Evolutionary conservation across 2,797 vertebrate species (phyloP).

Genomic region (Chaetophractus vellerosus): DNA sequence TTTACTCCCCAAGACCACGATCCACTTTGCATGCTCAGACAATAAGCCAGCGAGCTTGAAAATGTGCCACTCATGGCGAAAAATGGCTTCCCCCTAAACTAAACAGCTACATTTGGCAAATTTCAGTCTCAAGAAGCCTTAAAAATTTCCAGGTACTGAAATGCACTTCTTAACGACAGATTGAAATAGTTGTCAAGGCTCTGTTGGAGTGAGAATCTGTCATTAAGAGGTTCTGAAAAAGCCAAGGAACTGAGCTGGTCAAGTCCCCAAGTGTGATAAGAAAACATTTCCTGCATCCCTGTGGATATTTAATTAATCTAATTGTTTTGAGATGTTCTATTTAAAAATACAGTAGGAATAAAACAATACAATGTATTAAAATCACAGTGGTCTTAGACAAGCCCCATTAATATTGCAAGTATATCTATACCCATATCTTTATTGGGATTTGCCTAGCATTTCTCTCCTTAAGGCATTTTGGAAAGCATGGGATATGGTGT

Average conservation of each 20-base stretch:
- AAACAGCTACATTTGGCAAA: slow-evolving; percentile 71
- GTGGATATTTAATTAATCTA: slow-evolving; percentile 87
- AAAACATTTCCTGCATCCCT: slow-evolving; percentile 80
- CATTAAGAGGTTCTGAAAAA: slow-evolving; percentile 50
- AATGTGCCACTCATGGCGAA: slow-evolving; percentile 73
- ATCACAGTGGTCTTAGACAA: slow-evolving; percentile 85
- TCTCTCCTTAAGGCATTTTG: slow-evolving; percentile 75
- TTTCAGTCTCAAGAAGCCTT: slow-evolving; percentile 58
- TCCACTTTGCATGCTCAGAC: slow-evolving; percentile 80
- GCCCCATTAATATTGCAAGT: slow-evolving; percentile 79
- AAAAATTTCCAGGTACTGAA: slow-evolving; percentile 60
- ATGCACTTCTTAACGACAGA: slow-evolving; percentile 61
- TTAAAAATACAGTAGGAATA: slow-evolving; percentile 85
- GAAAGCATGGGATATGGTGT: slow-evolving; percentile 50
- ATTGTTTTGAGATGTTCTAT: slow-evolving; percentile 83
- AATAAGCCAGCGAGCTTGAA: slow-evolving; percentile 83
- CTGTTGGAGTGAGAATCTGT: neutral
- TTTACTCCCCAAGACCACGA: slow-evolving; percentile 89
- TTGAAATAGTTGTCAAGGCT: slow-evolving; percentile 42
- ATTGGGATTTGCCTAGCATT: slow-evolving; percentile 61
- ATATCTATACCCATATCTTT: slow-evolving; percentile 68
- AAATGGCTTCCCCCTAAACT: slow-evolving; percentile 70
- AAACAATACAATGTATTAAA: slow-evolving; percentile 84
- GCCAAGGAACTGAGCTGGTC: slow-evolving; percentile 68
- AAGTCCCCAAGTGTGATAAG: slow-evolving; percentile 81